Percentiles rank a stretch among this genome's conserved stretches.
phyloP scores from a whole-genome alignment of 2,113 vertebrate species.

The Xiphorhynchus elegans region DNA sequence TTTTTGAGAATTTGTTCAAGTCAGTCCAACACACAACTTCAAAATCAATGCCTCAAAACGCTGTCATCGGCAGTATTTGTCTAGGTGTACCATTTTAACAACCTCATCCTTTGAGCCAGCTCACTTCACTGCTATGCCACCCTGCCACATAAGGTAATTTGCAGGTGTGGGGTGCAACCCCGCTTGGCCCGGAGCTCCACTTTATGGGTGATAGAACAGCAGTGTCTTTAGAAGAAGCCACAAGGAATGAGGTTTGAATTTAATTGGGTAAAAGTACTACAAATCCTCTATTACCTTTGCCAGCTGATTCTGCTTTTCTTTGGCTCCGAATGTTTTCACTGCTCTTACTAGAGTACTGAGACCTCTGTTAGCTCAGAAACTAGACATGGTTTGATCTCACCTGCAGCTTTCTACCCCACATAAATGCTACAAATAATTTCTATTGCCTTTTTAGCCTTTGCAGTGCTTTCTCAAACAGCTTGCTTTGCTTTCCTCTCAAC shows the following conservation, averaged over 20 bases:
- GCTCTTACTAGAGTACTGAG: not conserved
- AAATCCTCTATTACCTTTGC: slow-evolving; percentile 15
- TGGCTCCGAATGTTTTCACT: not conserved
- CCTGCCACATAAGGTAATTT: not conserved
- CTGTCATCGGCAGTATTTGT: not conserved
- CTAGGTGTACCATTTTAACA: slow-evolving; percentile 23
- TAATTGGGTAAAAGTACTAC: not conserved
- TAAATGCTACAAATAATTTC: not conserved
- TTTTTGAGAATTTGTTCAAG: slow-evolving; percentile 39
- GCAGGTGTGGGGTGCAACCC: not conserved
- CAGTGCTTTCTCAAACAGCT: not conserved
- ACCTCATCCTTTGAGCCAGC: not conserved
- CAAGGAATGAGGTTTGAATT: not conserved
- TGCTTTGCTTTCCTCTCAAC: not conserved
- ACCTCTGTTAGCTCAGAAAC: not conserved
- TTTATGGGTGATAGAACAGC: not conserved
- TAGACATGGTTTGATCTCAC: not conserved
- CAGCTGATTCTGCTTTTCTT: not conserved
- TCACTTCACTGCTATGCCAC: not conserved
- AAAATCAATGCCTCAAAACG: not conserved
- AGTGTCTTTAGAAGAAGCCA: not conserved
- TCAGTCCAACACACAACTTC: not conserved
- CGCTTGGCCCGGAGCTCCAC: not conserved
- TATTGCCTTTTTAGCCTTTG: not conserved
- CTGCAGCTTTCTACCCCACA: not conserved